Base-by-base conservation (phyloP, 2,797 vertebrate genomes). In the Sylvia borin region DNA sequence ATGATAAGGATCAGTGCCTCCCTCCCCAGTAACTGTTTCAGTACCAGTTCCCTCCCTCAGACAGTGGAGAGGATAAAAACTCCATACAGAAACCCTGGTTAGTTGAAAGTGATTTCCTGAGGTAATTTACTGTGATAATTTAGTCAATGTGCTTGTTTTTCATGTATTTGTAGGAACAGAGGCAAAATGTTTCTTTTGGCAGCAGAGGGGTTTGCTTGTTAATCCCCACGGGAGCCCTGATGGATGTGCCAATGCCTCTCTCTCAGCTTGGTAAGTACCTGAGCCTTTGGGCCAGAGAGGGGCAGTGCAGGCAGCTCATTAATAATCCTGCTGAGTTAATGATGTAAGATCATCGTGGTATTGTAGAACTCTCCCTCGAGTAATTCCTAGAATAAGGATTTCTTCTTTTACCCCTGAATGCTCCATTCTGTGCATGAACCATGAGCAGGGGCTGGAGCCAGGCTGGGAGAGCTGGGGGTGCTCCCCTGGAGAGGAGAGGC, bases 231-330 rank as follows among this genome's bases (percentile, higher is more conserved):
- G 25, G 81, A 79, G 4, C 15, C 8, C 50, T 34, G 11, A 38
- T 91, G 95, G 64, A 24, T 57, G 38, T 89, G 86, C 75, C 66
- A 26, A 24, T 85, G 27, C 21, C 5, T 81, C 71, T 96, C 75
- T 85, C 7, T 66, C 92, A 70, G 5, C 3, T 96, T 61, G 97
- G 98, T 98, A 31, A 97, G 98, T 89, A 29, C 48, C 24, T 73
- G 32, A 54, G 11, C 21, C 26, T 65, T 43, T 58, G 22, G 55
- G 8, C 15, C n/a, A 4, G 29, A 68, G 40, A 58, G 32, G 6
- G 50, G 36, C 38, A 66, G 13, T 9, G 60, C 16, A 65, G 31
- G 47, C n/a, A n/a, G n/a, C n/a, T 51, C 34, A 11, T 24, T 77
- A n/a, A 32, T 16, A 1, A 24, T 57, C 8, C 24, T 85, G 17